Conservation (phyloP, 1,140 invertebrate species). For the Grapholita molesta region DNA sequence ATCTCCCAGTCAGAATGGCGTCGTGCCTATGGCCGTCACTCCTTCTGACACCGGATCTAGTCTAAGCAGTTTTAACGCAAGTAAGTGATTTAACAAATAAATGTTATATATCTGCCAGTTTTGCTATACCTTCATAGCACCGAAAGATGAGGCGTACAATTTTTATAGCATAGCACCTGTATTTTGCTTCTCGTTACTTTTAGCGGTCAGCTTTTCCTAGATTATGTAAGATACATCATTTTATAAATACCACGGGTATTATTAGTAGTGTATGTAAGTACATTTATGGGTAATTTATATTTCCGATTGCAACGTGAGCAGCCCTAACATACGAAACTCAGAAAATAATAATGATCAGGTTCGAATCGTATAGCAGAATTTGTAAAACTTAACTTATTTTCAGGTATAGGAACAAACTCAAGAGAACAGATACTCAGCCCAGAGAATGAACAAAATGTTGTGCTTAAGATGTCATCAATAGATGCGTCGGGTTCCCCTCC, state of each 20-base stretch:
- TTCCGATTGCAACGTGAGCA: background rate
- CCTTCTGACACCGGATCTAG: conserved; percentile 81
- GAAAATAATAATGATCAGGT: background rate
- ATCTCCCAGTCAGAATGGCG: conserved; percentile 63
- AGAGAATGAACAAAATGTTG: conserved; percentile 84
- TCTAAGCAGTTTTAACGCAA: conserved; percentile 82
- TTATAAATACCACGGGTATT: too few relatives aligned
- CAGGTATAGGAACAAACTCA: conserved; percentile 57
- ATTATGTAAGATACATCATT: too few relatives aligned
- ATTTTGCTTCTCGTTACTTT: too few relatives aligned
- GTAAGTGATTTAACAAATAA: conserved; percentile 44
- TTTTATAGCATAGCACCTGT: too few relatives aligned
- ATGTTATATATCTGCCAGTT: too few relatives aligned
- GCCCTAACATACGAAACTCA: background rate
- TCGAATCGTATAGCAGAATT: background rate
- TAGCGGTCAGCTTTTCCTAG: too few relatives aligned
- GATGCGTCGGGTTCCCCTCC: conserved; percentile 65
- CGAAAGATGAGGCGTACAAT: too few relatives aligned
- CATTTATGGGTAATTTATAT: too few relatives aligned
- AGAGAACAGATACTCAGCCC: conserved; percentile 68
- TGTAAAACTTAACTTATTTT: conserved; percentile 24
- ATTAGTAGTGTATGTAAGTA: too few relatives aligned
- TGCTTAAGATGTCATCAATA: conserved; percentile 87
- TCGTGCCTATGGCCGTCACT: conserved; percentile 77
- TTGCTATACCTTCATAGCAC: too few relatives aligned